phyloP scores from a whole-genome alignment of 2,113 vertebrate species.

The Prinia subflava region DNA sequence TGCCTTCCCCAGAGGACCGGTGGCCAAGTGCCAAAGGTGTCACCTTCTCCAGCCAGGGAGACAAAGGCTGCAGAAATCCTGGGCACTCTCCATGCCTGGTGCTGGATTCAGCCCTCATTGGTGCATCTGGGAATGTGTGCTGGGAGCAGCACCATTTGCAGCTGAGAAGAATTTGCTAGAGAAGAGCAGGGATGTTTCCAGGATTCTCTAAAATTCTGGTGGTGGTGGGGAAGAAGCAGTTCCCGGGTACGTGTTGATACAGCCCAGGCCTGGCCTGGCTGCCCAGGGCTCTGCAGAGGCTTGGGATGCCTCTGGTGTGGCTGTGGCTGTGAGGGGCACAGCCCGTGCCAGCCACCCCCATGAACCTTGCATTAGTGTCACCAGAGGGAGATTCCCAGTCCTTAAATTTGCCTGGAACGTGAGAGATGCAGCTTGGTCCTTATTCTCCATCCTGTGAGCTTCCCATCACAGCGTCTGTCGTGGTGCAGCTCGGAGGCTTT shows the following conservation, averaged over 20 bases:
- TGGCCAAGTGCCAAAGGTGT: accelerated
- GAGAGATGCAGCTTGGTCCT: neutral
- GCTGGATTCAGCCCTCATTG: accelerated
- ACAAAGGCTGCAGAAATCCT: neutral
- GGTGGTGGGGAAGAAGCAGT: neutral
- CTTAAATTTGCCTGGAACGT: neutral
- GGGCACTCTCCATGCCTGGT: neutral
- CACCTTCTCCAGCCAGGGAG: neutral
- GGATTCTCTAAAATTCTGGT: neutral
- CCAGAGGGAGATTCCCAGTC: neutral
- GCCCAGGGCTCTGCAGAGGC: neutral
- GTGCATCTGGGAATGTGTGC: accelerated
- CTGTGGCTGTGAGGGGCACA: neutral
- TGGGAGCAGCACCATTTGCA: neutral
- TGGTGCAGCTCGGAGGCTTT: neutral
- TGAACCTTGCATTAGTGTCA: neutral
- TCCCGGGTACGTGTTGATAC: accelerated
- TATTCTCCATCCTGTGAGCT: neutral
- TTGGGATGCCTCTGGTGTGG: neutral
- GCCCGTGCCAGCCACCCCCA: neutral
- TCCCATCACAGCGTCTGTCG: neutral
- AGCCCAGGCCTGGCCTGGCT: neutral
- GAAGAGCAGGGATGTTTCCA: neutral
- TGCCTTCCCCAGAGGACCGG: neutral
- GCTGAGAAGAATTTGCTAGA: neutral